Percentiles rank a stretch among this genome's conserved stretches.
phyloP scores from a whole-genome alignment of 2,888 invertebrate genomes.

The Emmelina monodactyla region DNA sequence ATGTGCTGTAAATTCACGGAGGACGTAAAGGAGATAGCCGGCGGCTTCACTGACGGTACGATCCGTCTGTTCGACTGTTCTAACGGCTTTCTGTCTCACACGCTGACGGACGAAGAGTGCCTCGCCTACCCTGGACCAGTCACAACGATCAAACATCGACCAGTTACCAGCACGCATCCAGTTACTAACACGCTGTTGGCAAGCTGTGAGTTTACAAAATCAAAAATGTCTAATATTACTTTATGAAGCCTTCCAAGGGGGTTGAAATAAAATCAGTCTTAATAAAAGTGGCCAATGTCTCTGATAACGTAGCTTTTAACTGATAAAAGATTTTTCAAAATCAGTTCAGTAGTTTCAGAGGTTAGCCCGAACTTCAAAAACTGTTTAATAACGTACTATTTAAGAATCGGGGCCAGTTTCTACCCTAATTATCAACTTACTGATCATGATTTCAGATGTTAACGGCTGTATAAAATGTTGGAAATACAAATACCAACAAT shows the following conservation, averaged over 20 bases:
- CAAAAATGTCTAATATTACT: too few relatives aligned
- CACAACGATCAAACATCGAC: constrained; percentile 68
- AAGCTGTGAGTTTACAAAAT: constrained; percentile 69
- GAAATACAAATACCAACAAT: constrained; percentile 71
- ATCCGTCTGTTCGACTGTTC: constrained; percentile 61
- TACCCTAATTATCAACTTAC: too few relatives aligned
- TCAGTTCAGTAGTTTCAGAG: too few relatives aligned
- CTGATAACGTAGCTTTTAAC: too few relatives aligned
- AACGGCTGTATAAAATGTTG: constrained; percentile 74
- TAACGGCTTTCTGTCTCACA: constrained; percentile 49
- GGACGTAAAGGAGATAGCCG: constrained; percentile 64
- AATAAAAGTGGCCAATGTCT: too few relatives aligned
- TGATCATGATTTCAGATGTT: constrained; percentile 64
- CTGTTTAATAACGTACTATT: too few relatives aligned
- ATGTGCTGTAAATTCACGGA: constrained; percentile 70
- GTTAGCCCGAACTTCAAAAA: too few relatives aligned
- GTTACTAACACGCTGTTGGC: constrained; percentile 63
- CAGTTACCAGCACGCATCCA: constrained; percentile 66
- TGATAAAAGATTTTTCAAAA: too few relatives aligned
- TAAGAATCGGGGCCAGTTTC: too few relatives aligned
- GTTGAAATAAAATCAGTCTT: too few relatives aligned
- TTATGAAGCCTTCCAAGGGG: too few relatives aligned
- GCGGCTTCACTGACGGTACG: constrained; percentile 68
- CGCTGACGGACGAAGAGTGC: constrained; percentile 63
- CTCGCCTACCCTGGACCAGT: constrained; percentile 61